Evolutionary conservation across 2,888 invertebrate species (phyloP), one percentile per base, ranked within the genome.

Genomic region (Cryptophagus acutangulus): DNA sequence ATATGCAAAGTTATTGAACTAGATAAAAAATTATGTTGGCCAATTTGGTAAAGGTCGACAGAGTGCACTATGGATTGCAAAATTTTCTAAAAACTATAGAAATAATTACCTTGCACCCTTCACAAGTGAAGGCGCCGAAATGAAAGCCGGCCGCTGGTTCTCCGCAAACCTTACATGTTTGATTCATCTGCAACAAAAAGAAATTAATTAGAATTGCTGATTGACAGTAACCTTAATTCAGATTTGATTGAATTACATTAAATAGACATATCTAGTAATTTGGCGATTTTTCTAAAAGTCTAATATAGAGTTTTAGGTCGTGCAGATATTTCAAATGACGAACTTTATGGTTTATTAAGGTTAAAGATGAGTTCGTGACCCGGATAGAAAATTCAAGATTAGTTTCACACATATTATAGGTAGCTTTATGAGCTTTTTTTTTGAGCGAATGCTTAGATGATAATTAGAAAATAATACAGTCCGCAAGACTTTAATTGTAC

Each of bases 91-190:
- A 15, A 25, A 24, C 17, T 14, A 6, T 31, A 16, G 24, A 15
- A 31, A 31, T 16, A 41, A 74, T 78, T 76, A 93, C 93, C 87
- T 93, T 93, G 74, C 93, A 93, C 58, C 93, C 93, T 74, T 92
- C 92, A 70, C 93, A 93, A 33, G 93, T 93, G 72, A 93, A 93
- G 29, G 93, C 93, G 25, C 93, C 93, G 69, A 93, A 93, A 71
- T 93, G 93, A 72, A 92, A 93, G 51, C 93, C 93, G 36, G 92
- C 92, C 46, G 93, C 92, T 48, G 91, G 92, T 71, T 93, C 93
- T 16, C 91, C 91, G 70, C 93, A 93, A 57, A 93, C 93, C 76
- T 90, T 91, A 74, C 93, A 93, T 76, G 87, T 86, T 77, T 92
- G 92, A 77, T 92, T 93, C 91, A 92, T 92, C 91, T 90, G 82